These are phyloP conservation scores for Coregonus ussuriensis DNA, from an alignment of 2,797 vertebrate genomes.

Conservation along the genomic window DNA sequence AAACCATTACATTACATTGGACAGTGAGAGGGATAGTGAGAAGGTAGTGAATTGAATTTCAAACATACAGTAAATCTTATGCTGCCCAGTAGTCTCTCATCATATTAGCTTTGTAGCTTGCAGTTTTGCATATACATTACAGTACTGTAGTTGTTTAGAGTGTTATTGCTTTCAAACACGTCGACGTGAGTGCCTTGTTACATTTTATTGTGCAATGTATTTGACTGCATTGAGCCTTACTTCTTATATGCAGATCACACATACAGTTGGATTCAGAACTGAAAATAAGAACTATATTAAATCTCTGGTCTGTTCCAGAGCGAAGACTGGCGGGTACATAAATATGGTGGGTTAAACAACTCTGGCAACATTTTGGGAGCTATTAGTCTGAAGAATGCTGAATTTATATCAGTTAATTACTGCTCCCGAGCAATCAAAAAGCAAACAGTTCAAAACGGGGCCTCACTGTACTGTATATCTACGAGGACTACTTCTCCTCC, in stretches of 20 bases:
- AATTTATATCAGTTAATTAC: conserved; percentile 49
- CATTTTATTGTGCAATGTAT: neutral
- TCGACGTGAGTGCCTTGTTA: neutral
- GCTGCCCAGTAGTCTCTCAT: neutral
- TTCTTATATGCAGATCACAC: neutral
- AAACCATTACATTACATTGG: conserved; percentile 28
- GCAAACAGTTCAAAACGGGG: conserved; percentile 11
- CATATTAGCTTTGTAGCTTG: neutral
- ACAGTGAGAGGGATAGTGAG: neutral
- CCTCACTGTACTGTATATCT: conserved; percentile 22
- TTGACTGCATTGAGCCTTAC: neutral
- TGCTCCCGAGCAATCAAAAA: conserved; percentile 28
- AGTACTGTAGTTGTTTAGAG: neutral
- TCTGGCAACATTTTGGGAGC: conserved; percentile 24
- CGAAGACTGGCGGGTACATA: conserved; percentile 34
- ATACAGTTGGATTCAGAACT: conserved; percentile 11
- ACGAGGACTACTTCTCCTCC: conserved; percentile 18
- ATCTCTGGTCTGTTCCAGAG: conserved; percentile 31
- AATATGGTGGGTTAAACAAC: conserved; percentile 45
- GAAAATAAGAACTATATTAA: conserved; percentile 19
- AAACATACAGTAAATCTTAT: neutral
- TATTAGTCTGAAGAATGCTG: conserved; percentile 31
- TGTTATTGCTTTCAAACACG: neutral
- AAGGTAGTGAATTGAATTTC: too few relatives aligned
- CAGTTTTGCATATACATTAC: neutral